Conservation (phyloP, 2,888 invertebrate genomes). For the Flexamia atlantica region DNA sequence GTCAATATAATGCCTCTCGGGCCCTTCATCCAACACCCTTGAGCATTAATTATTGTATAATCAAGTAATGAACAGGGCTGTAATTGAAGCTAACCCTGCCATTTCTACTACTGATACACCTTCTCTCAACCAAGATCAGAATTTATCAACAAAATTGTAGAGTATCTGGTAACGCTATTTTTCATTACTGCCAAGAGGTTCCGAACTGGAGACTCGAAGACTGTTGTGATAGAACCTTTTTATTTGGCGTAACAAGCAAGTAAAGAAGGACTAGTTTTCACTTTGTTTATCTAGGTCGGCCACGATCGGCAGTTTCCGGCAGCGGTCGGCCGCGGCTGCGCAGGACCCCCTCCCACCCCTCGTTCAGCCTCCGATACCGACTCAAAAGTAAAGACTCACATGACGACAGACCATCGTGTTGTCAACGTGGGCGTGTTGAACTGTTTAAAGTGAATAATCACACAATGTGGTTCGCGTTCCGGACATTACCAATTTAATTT, state of each 20-base stretch:
- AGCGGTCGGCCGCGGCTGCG: slow-evolving; percentile 27
- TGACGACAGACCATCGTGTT: not conserved
- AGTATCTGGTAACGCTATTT: too few relatives aligned
- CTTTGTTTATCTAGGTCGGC: slow-evolving; percentile 17
- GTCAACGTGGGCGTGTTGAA: not conserved
- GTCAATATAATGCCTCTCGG: too few relatives aligned
- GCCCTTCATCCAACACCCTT: too few relatives aligned
- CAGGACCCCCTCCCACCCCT: not conserved
- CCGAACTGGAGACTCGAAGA: too few relatives aligned
- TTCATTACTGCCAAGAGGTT: not conserved
- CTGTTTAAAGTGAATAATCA: not conserved
- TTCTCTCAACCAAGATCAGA: too few relatives aligned
- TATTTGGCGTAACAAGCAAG: slow-evolving; percentile 2
- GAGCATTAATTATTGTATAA: not conserved
- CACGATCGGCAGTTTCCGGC: not conserved
- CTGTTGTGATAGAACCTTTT: not conserved
- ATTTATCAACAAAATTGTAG: too few relatives aligned
- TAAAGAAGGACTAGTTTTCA: slow-evolving; percentile 20
- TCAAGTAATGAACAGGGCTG: not conserved
- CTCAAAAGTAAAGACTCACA: not conserved
- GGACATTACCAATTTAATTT: too few relatives aligned
- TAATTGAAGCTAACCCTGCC: not conserved
- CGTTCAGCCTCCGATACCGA: not conserved
- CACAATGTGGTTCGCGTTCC: not conserved
- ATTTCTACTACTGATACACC: not conserved